phyloP scores from a whole-genome alignment of 1,140 invertebrate species.

The Drosophila azteca region DNA sequence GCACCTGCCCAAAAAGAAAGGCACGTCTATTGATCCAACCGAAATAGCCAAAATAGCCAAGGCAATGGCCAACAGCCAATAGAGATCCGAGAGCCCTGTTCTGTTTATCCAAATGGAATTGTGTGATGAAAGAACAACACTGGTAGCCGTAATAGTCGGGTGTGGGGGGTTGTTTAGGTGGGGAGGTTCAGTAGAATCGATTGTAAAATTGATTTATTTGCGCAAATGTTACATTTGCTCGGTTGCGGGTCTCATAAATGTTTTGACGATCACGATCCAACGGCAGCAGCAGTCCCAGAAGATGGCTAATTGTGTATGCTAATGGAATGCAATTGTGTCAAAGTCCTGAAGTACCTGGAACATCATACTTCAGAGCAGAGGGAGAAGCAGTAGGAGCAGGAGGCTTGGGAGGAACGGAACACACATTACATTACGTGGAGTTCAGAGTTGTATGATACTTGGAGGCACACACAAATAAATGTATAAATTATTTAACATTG shows the following conservation, averaged over 20 bases:
- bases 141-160: constrained; percentile 25
- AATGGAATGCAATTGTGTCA: constrained; percentile 81
- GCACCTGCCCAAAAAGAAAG: constrained; percentile 59
- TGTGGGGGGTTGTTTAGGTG: not conserved
- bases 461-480: constrained; percentile 58
- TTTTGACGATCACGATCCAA: constrained; percentile 67
- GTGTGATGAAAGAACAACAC: constrained; percentile 70
- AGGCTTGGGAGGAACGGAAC: not conserved
- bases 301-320: constrained; percentile 78
- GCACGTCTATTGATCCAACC: constrained; percentile 57
- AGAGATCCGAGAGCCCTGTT: not conserved
- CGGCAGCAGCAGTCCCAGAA: constrained; percentile 20
- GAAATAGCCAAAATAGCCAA: not conserved
- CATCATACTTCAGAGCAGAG: constrained; percentile 20
- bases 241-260: constrained; percentile 48
- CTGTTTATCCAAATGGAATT: constrained; percentile 42
- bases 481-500: constrained; percentile 80
- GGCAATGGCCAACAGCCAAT: no score
- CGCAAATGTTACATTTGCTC: constrained; percentile 39
- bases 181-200: constrained; percentile 23
- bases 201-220: constrained; percentile 64
- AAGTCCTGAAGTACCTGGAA: constrained; percentile 72
- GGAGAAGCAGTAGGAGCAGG: not conserved
- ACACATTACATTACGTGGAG: constrained; percentile 57
- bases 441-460: constrained; percentile 63